A percentile compares a stretch with the other conserved stretches of the same genome.
phyloP scores from a whole-genome alignment of 2,113 vertebrate genomes.

The Morone chrysops region DNA sequence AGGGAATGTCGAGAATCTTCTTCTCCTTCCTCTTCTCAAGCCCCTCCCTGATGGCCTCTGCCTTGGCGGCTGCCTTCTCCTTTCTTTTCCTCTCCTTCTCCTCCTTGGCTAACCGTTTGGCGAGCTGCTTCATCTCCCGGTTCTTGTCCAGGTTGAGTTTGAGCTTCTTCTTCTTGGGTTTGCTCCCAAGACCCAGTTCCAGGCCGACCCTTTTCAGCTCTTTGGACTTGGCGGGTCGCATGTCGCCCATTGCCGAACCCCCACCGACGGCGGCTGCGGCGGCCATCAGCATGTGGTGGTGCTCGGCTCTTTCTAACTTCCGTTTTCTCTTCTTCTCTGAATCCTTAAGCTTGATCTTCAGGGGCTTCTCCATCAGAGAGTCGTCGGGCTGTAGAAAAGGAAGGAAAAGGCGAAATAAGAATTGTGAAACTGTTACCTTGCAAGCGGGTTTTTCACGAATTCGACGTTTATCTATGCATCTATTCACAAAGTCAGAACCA shows the following conservation, averaged over 20 bases:
- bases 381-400: constrained; percentile 86
- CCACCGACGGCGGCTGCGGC: constrained; percentile 48
- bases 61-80: constrained; percentile 92
- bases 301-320: constrained; percentile 93
- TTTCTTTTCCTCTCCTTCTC: constrained; percentile 96
- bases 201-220: constrained; percentile 90
- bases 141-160: constrained; percentile 94
- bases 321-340: constrained; percentile 94
- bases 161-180: constrained; percentile 97
- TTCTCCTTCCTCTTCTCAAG: constrained; percentile 94
- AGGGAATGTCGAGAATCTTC: constrained; percentile 97
- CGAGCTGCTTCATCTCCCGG: constrained; percentile 95
- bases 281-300: constrained; percentile 88
- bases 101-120: constrained; percentile 95
- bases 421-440: not conserved
- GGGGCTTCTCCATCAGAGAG: constrained; percentile 90
- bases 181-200: constrained; percentile 88
- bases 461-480: not conserved
- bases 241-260: constrained; percentile 78
- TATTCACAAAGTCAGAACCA: not conserved
- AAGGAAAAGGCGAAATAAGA: not conserved
- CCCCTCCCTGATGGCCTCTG: constrained; percentile 89
- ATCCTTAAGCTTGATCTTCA: constrained; percentile 94
- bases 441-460: not conserved
- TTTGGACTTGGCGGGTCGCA: constrained; percentile 87